Evolutionary conservation across 2,888 invertebrate genomes (phyloP), one percentile per base, ranked within the genome.

Genomic region (Zootermopsis nevadensis): DNA sequence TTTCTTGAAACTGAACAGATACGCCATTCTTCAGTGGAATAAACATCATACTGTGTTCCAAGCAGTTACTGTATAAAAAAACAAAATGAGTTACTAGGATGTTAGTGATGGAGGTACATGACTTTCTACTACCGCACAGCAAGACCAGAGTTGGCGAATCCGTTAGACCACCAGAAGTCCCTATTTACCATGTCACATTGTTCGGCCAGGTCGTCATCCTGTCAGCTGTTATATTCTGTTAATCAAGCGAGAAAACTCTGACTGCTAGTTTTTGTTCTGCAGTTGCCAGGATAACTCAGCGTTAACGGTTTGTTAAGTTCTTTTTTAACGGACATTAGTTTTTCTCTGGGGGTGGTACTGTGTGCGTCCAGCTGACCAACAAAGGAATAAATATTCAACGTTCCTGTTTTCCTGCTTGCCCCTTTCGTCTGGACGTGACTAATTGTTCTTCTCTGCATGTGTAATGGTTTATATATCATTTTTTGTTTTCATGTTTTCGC

Each of bases 391-490:
- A 69, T 69, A 31, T 31, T 24, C 33, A 33, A 10, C 22, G 69
- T 2, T 30, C 15, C 2, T 31, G 2, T 30, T 69, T 22, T 69
- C 33, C 15, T 69, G 31, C 69, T 33, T 69, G 10, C 33, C 15
- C 69, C 69, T 69, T 33, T 69, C 27, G 33, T 33, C 69, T 69
- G 31, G 69, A 69, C 69, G 69, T 69, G 69, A 69, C 33, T 69
- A 69, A 69, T 69, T 69, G 30, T 33, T 33, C 31, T 69, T 69
- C 69, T 69, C 15, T 69, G 24, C 0, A 22, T 33, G 31, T 31
- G 69, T 69, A 69, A 69, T 69, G 69, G 31, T 33, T 69, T 33
- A 69, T 69, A 31, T 69, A 69, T 69, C 69, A 69, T 69, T 69
- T 69, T 22, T 31, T 15, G 31, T 69, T 7, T 69, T 31, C 33